phyloP scores from a whole-genome alignment of 1,140 invertebrate species.

The Caligus rogercresseyi region DNA sequence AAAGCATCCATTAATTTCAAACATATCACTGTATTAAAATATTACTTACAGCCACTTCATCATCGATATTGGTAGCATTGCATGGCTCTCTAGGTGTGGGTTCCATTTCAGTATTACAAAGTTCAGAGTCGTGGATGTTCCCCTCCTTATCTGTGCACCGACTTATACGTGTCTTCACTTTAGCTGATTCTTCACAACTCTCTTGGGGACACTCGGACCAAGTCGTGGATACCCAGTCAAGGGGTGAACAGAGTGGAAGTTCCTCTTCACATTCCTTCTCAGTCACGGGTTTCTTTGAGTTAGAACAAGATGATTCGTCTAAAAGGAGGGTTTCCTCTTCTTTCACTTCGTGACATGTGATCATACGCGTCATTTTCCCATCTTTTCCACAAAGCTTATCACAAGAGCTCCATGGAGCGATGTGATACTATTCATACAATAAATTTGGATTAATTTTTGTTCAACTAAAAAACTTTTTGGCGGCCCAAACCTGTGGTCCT shows the following conservation, averaged over 20 bases:
- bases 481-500: neutral
- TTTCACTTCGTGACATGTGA: constrained; percentile 18
- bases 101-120: neutral
- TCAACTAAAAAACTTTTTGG: neutral
- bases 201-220: neutral
- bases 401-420: constrained; percentile 15
- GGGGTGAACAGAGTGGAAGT: neutral
- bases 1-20: neutral
- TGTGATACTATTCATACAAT: neutral
- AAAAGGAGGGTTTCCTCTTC: neutral
- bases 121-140: neutral
- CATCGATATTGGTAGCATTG: neutral
- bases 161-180: neutral
- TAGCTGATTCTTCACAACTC: neutral
- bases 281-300: neutral
- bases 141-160: constrained; percentile 14
- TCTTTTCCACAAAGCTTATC: constrained; percentile 19
- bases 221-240: constrained; percentile 11
- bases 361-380: constrained; percentile 33
- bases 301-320: constrained; percentile 6
- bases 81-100: neutral
- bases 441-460: neutral
- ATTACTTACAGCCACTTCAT: neutral
- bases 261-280: constrained; percentile 16
- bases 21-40: neutral